These are phyloP conservation scores for Spatulosminthurus flaviceps DNA, from an alignment of 2,888 invertebrate genomes.

Conservation along the genomic window DNA sequence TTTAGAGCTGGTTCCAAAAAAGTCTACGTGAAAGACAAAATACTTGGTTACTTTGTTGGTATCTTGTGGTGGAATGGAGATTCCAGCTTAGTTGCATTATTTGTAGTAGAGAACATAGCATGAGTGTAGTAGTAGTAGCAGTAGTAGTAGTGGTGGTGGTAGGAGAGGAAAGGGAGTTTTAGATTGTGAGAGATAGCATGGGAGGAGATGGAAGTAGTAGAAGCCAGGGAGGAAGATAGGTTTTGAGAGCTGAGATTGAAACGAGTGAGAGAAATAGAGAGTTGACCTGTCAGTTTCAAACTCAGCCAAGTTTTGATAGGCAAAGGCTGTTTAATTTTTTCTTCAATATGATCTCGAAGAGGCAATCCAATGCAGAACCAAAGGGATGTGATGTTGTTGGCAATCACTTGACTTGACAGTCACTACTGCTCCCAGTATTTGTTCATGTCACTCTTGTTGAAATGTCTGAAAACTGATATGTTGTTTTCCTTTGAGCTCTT, in stretches of 20 bases:
- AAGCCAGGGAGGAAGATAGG: slow-evolving; percentile 32
- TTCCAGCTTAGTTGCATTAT: background rate
- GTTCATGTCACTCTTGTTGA: slow-evolving; percentile 63
- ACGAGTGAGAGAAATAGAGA: slow-evolving; percentile 35
- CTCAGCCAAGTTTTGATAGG: slow-evolving; percentile 45
- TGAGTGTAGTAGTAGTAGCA: too few relatives aligned
- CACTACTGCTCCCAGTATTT: slow-evolving; percentile 57
- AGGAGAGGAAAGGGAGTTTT: slow-evolving; percentile 5
- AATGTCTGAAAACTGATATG: slow-evolving; percentile 63
- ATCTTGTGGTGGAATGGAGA: slow-evolving; percentile 7
- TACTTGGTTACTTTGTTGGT: background rate
- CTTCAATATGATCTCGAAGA: slow-evolving; percentile 41
- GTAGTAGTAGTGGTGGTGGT: too few relatives aligned
- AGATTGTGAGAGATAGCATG: slow-evolving; percentile 19
- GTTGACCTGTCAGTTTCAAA: slow-evolving; percentile 45
- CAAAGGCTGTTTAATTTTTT: slow-evolving; percentile 47
- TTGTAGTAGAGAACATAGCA: background rate
- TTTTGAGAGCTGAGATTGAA: slow-evolving; percentile 20
- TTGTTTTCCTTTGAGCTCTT: slow-evolving; percentile 60
- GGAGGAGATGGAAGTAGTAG: background rate
- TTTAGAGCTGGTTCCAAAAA: background rate
- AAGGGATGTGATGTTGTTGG: slow-evolving; percentile 46
- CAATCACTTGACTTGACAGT: slow-evolving; percentile 63
- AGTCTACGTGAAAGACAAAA: background rate
- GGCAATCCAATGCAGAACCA: slow-evolving; percentile 26